Percentiles rank a stretch among this genome's conserved stretches.
phyloP scores from a whole-genome alignment of 1,140 invertebrate species.

The Xylocopa sonorina region DNA sequence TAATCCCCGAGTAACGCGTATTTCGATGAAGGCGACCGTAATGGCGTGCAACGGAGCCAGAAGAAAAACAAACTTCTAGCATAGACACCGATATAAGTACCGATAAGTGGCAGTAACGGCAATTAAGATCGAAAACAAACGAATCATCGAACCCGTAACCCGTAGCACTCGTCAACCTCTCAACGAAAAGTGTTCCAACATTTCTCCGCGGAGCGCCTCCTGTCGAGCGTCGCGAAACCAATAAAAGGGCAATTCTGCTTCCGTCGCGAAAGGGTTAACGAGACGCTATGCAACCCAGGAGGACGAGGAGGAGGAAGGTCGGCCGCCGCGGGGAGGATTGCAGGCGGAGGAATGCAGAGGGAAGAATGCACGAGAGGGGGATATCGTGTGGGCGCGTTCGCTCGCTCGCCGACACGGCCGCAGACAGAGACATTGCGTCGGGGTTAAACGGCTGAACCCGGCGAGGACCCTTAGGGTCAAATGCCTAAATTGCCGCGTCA shows the following conservation, averaged over 20 bases:
- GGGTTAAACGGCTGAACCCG: constrained; percentile 78
- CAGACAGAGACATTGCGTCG: constrained; percentile 76
- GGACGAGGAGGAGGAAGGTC: constrained; percentile 38
- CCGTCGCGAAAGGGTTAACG: constrained; percentile 13
- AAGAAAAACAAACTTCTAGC: too few species aligned
- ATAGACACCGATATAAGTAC: too few species aligned
- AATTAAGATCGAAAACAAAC: too few species aligned
- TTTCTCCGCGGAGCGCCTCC: neutral
- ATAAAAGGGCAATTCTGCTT: too few species aligned
- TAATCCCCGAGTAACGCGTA: too few species aligned
- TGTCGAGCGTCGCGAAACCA: too few species aligned
- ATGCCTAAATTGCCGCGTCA: constrained; percentile 80
- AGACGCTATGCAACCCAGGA: neutral
- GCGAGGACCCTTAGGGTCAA: constrained; percentile 74
- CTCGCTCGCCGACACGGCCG: constrained; percentile 40
- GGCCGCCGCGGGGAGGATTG: constrained; percentile 41
- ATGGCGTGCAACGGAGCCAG: too few species aligned
- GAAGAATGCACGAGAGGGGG: constrained; percentile 55
- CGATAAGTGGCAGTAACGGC: too few species aligned
- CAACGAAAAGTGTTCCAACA: neutral
- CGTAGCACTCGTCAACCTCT: neutral
- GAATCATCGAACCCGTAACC: too few species aligned
- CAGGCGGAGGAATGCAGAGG: constrained; percentile 60
- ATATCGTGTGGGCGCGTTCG: constrained; percentile 65
- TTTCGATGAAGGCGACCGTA: too few species aligned